Evolutionary conservation across 1,140 invertebrate species (phyloP).

Genomic region (Drosophila insularis): DNA sequence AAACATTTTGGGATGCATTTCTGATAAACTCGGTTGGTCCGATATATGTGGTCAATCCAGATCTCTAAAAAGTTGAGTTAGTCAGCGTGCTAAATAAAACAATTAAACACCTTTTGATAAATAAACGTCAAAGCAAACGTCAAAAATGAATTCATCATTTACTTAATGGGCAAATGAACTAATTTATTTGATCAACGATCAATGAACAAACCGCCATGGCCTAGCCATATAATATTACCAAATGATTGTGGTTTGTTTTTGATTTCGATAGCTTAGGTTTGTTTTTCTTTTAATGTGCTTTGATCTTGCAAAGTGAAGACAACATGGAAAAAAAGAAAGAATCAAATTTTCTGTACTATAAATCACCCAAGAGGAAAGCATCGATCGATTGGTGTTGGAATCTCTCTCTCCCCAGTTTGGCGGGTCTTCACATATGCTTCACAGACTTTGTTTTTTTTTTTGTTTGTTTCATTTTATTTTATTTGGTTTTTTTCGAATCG

Average conservation of each 20-base stretch:
- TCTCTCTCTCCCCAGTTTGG: neutral
- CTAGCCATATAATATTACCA: no score
- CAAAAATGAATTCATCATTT: neutral
- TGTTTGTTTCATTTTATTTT: constrained; percentile 30
- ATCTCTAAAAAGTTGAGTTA: no score
- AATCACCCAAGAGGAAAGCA: no score
- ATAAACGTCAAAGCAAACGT: neutral
- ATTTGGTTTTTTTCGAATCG: constrained; percentile 59
- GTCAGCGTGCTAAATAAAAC: constrained; percentile 20
- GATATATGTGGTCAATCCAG: constrained; percentile 36
- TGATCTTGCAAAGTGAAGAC: constrained; percentile 6
- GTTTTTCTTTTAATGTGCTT: constrained; percentile 9
- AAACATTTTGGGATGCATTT: no score
- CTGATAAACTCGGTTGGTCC: no score
- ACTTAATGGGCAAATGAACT: no score
- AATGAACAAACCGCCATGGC: no score
- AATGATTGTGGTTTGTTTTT: no score
- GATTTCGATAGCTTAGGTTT: neutral
- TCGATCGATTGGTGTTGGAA: no score
- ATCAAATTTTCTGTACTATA: no score
- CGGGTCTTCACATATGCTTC: constrained; percentile 55
- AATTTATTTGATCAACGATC: no score
- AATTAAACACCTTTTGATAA: no score
- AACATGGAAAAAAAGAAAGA: neutral
- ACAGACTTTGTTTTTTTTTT: constrained; percentile 42